Base-by-base conservation (phyloP, 2,888 invertebrate genomes). In the Apodemia hepburni region DNA sequence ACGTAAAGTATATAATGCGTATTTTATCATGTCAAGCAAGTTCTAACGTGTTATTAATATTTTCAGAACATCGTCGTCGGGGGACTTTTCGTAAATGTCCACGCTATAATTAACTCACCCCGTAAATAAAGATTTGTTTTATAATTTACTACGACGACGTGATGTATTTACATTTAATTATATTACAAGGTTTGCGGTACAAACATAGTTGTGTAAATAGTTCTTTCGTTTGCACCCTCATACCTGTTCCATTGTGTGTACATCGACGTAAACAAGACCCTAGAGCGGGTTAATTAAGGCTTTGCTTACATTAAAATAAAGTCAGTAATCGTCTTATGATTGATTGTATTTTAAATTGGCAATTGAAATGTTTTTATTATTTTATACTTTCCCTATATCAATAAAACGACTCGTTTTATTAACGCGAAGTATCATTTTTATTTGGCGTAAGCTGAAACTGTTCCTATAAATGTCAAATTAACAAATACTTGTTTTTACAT, bases 211-310 rank as follows among this genome's bases (percentile, higher is more conserved):
- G 57, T 63, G 64, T 67, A 65, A 65, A 65, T 63, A 64, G 58
- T 66, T 66, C 66, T 62, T 66, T 64, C 64, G 60, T 60, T 54
- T 62, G 58, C 47, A 35, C 58, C 58, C 58, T 62, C 61, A 58
- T 59, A 27, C 59, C 61, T 62, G 65, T 62, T 60, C 47, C 35
- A 61, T 61, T 61, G 35, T 38, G 54, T 27, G 38, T 58, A 61
- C 63, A 62, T 45, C 33, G 61, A 60, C 58, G 63, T 65, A 68
- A 68, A 69, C 66, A 69, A 65, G 68, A 61, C 70, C 69, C 68
- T 63, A 58, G 66, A 64, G 66, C 67, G 68, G 61, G 66, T 65
- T 71, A 72, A 73, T 72, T 71, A 71, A 71, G 68, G 67, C 67
- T 64, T 58, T 51, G 61, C 22, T 38, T 57, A 64, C 35, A 49